A percentile compares a stretch with the other conserved stretches of the same genome.
Evolutionary conservation across 1,140 invertebrate genomes (phyloP).

Genomic region (Stenopsyche tienmushanensis): DNA sequence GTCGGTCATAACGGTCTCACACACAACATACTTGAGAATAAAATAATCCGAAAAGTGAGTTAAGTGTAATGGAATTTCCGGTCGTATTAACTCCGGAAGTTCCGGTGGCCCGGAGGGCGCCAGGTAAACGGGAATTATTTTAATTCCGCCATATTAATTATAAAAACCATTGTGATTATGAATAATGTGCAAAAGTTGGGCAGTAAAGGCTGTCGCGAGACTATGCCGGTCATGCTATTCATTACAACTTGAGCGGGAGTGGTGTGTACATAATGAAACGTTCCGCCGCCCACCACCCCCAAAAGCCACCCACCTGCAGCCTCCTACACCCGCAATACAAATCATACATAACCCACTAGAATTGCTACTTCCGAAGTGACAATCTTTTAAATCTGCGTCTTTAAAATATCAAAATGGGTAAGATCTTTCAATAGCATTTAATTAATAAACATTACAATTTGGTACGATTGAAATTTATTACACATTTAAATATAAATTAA

Average conservation of each 20-base stretch:
- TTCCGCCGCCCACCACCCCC: background rate
- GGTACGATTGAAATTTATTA: too few relatives aligned
- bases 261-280: constrained; percentile 19
- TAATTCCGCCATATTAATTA: constrained; percentile 37
- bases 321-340: background rate
- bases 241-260: constrained; percentile 26
- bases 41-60: constrained; percentile 28
- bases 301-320: background rate
- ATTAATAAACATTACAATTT: too few relatives aligned
- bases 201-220: constrained; percentile 35
- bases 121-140: constrained; percentile 32
- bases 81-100: constrained; percentile 24
- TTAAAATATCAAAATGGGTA: too few relatives aligned
- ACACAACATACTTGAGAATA: constrained; percentile 8
- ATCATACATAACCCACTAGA: too few relatives aligned
- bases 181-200: constrained; percentile 36
- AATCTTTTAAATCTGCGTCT: too few relatives aligned
- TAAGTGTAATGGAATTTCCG: constrained; percentile 31
- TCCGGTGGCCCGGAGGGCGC: constrained; percentile 9
- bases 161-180: constrained; percentile 39
- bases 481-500: too few relatives aligned
- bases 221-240: constrained; percentile 31
- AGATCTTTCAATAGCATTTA: too few relatives aligned
- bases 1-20: constrained; percentile 1
- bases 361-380: constrained; percentile 8